Base-by-base conservation (phyloP, 2,888 invertebrate genomes). In the Ochropacha duplaris region DNA sequence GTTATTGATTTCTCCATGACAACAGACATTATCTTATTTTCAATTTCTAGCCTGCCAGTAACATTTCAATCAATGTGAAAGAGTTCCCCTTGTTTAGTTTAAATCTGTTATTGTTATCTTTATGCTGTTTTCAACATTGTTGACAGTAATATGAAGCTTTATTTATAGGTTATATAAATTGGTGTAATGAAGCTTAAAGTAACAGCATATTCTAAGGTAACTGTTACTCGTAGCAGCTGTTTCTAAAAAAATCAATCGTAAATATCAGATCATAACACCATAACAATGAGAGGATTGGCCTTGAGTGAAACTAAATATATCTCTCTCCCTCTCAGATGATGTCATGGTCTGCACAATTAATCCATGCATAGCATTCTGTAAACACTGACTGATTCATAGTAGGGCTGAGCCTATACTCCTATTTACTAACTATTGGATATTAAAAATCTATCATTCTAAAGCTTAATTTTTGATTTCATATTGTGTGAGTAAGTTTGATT, bases 171-270 rank as follows among this genome's bases (percentile, higher is more conserved):
- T 84, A 79, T 65, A 57, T 62, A 57, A 70, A 64, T 76, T 68
- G 62, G 59, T 31, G 11, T 12, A 66, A 89, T 90, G 89, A 90
- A 90, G 82, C 82, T 86, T 77, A 87, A 69, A 76, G 70, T 82
- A 61, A 79, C 89, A 72, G 73, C 77, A 52, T 86, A 85, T 74
- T 83, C 84, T 22, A 83, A 88, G 89, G 89, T 90, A 87, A 83
- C 34, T 54, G 31, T 14, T 22, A 50, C 31, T 50, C 16, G 12
- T 51, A 16, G 31, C 12, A 12, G 52, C 19, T 26, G 22, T 19
- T 8, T 16, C 19, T 14, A 31, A 31, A 52, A 34, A 22, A 52
- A 52, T 31, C 12, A 52, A 31, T 52, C 4, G n/a, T 14, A 22
- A 16, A 52, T 11, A 16, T 12, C 19, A 31, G 22, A 9, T 16